Percentiles rank a stretch among this genome's conserved stretches.
phyloP scores from a whole-genome alignment of 2,797 vertebrate species.

The Etheostoma perlongum region DNA sequence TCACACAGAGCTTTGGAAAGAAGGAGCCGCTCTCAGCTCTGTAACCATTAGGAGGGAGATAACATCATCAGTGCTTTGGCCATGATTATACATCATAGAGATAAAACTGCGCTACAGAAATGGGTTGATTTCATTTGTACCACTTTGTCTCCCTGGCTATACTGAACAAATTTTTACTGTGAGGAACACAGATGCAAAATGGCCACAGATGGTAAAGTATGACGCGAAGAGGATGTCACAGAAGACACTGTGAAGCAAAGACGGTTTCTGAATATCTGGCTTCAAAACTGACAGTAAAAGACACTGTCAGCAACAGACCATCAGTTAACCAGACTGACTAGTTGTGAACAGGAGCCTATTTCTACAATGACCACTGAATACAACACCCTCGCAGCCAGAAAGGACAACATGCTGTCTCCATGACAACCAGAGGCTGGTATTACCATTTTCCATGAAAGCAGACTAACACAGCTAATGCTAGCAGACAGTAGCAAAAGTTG shows the following conservation, averaged over 20 bases:
- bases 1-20: conserved; percentile 33
- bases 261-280: conserved; percentile 31
- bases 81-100: conserved; percentile 42
- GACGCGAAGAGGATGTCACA: conserved; percentile 48
- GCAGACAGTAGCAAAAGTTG: conserved; percentile 64
- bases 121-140: conserved; percentile 39
- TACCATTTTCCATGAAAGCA: conserved; percentile 53
- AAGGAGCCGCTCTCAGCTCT: conserved; percentile 35
- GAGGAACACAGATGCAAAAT: conserved; percentile 18
- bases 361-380: conserved; percentile 46
- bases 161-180: conserved; percentile 17
- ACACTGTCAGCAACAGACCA: conserved; percentile 59
- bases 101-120: conserved; percentile 48
- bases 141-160: conserved; percentile 36
- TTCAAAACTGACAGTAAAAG: conserved; percentile 50
- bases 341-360: conserved; percentile 41
- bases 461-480: conserved; percentile 59
- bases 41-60: conserved; percentile 37
- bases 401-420: conserved; percentile 48
- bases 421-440: conserved; percentile 46
- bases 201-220: conserved; percentile 20
- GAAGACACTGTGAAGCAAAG: conserved; percentile 68
- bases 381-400: conserved; percentile 32
- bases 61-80: conserved; percentile 41
- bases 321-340: conserved; percentile 32